Base-by-base conservation (phyloP, 2,888 invertebrate species). In the Eupsilia transversa region DNA sequence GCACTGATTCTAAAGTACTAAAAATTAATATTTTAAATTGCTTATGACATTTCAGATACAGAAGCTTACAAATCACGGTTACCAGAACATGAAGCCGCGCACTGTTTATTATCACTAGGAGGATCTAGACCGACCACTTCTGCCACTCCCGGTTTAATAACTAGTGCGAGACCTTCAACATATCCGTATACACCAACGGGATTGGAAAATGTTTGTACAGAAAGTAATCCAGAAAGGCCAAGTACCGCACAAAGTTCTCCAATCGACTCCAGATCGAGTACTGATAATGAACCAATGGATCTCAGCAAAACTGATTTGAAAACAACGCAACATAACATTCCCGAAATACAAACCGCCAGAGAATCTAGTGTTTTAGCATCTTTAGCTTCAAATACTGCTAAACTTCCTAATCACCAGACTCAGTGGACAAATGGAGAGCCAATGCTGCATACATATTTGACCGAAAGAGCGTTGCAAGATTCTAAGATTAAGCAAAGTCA, bases 31-130 rank as follows among this genome's bases (percentile, higher is more conserved):
- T 72, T 57, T 33, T 0, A 41, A 6, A 56, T 63, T 79, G 12
- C 12, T 63, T 63, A 79, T 79, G 14, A 52, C 7, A 57, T 93
- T 93, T 61, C 93, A 97, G 97, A 97, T 93, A 96, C 97, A 85
- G 98, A 98, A 92, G 97, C 97, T 85, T 97, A 97, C 79, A 98
- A 97, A 89, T 97, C 97, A 14, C 96, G 97, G n/a, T 94, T 98
- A 83, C 97, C 97, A 87, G 98, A 98, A 92, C 98, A 98, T 87
- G 98, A 98, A 94, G 98, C 98, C 12, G 98, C 98, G 0, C 98
- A 98, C 87, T 98, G 98, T 90, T 94, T 99, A 75, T 93, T 99
- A 57, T 98, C 98, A 52, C 94, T 99, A 61, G 97, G 98, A 7
- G 97, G 97, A 35, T 95, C 96, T 87, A 96, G 97, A 60, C 97